These are phyloP conservation scores for Acanthosepion esculentum DNA, from an alignment of 2,888 invertebrate species.

Conservation along the genomic window DNA sequence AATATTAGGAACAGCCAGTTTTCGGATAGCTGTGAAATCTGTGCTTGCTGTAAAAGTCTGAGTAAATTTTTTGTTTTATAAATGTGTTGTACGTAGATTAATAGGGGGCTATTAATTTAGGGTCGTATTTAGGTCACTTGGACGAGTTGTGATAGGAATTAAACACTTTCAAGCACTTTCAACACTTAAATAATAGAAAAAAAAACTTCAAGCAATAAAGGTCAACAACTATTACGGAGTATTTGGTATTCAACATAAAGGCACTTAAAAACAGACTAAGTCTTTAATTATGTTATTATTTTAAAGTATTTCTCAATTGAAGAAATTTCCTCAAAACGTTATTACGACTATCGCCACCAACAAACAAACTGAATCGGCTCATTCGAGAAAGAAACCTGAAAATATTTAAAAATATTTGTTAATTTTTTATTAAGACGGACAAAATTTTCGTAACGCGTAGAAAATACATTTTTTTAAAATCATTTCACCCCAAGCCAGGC, in stretches of 20 bases:
- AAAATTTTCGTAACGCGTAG: too few relatives aligned
- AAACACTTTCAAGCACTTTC: neutral
- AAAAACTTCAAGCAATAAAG: neutral
- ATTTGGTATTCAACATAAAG: neutral
- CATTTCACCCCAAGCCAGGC: too few relatives aligned
- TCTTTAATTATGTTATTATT: neutral
- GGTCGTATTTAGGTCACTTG: neutral
- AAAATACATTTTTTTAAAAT: too few relatives aligned
- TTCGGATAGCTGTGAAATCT: too few relatives aligned
- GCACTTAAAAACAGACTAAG: neutral
- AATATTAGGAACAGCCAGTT: too few relatives aligned
- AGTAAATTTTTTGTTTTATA: neutral
- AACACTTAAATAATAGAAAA: neutral
- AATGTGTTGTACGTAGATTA: neutral
- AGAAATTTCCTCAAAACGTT: neutral
- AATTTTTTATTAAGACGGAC: too few relatives aligned
- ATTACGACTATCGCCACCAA: neutral
- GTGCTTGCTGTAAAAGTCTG: neutral
- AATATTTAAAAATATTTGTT: too few relatives aligned
- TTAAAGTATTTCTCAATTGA: neutral
- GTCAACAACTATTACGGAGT: neutral
- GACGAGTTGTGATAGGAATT: neutral
- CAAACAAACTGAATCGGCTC: neutral
- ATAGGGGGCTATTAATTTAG: too few relatives aligned
- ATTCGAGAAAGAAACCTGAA: too few relatives aligned